Conservation (phyloP, 2,888 invertebrate genomes). For the Aspidapion aeneum region DNA sequence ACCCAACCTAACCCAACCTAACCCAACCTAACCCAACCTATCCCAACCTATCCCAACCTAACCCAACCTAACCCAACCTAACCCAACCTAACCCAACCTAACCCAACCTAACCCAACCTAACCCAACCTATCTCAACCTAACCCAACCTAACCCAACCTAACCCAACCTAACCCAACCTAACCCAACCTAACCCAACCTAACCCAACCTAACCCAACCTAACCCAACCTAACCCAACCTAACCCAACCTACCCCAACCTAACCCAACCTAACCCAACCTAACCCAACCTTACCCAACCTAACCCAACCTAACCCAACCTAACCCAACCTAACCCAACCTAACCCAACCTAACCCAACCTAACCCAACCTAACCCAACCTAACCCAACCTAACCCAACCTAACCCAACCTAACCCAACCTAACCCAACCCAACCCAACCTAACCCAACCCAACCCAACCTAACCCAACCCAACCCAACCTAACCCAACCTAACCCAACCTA, state of each 20-base stretch:
- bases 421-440: too few relatives aligned
- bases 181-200: conserved; percentile 14
- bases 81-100: conserved; percentile 12
- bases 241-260: conserved; percentile 10
- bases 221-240: conserved; percentile 13
- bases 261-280: conserved; percentile 12
- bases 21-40: conserved; percentile 21
- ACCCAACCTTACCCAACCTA: conserved; percentile 16
- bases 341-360: conserved; percentile 11
- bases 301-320: conserved; percentile 18
- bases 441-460: neutral
- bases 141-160: conserved; percentile 10
- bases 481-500: conserved; percentile 42
- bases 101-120: conserved; percentile 11
- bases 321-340: conserved; percentile 12
- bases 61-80: conserved; percentile 18
- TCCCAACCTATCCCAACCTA: conserved; percentile 19
- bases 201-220: conserved; percentile 15
- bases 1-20: conserved; percentile 21
- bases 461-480: conserved; percentile 32
- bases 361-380: conserved; percentile 18
- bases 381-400: conserved; percentile 16
- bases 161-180: conserved; percentile 8
- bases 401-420: conserved; percentile 17
- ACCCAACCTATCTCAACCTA: conserved; percentile 7